Evolutionary conservation across 2,113 vertebrate species (phyloP).

Genomic region (Ammospiza caudacuta): DNA sequence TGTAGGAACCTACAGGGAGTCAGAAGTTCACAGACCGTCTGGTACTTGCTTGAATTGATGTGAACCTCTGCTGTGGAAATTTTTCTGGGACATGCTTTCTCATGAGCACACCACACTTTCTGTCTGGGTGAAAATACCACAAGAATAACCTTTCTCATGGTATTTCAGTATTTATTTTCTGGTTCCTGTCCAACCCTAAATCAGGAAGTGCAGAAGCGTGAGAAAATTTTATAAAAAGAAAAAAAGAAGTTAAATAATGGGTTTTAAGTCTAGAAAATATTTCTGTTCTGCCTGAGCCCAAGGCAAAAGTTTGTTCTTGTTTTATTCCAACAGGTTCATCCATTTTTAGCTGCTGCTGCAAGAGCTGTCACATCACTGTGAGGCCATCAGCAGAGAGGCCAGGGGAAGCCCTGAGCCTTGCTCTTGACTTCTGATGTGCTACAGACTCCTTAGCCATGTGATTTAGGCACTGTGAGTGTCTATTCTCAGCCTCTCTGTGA

Average conservation of each 20-base stretch:
- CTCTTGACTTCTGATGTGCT: neutral
- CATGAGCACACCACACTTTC: conserved; percentile 43
- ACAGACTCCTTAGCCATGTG: neutral
- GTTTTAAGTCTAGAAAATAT: conserved; percentile 2
- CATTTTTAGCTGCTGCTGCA: neutral
- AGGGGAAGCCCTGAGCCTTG: neutral
- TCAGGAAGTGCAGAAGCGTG: conserved; percentile 70
- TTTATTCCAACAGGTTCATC: conserved; percentile 44
- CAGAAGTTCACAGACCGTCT: conserved; percentile 49
- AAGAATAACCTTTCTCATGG: conserved; percentile 72
- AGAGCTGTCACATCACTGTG: neutral
- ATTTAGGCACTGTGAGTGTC: neutral
- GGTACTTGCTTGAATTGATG: conserved; percentile 33
- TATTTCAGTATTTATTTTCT: conserved; percentile 71
- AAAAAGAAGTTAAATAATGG: conserved; percentile 39
- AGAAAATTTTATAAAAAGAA: conserved; percentile 69
- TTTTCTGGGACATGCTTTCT: conserved; percentile 63
- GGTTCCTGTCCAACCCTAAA: conserved; percentile 68
- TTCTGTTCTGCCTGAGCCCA: conserved; percentile 31
- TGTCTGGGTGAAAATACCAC: conserved; percentile 68
- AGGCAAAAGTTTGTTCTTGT: neutral
- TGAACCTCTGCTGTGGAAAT: conserved; percentile 57
- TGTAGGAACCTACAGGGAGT: conserved; percentile 30
- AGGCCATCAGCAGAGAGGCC: neutral
- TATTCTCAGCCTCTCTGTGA: neutral